Evolutionary conservation across 2,113 vertebrate genomes (phyloP), one percentile per base, ranked within the genome.

Genomic region (Rhinolophus ferrumequinum): DNA sequence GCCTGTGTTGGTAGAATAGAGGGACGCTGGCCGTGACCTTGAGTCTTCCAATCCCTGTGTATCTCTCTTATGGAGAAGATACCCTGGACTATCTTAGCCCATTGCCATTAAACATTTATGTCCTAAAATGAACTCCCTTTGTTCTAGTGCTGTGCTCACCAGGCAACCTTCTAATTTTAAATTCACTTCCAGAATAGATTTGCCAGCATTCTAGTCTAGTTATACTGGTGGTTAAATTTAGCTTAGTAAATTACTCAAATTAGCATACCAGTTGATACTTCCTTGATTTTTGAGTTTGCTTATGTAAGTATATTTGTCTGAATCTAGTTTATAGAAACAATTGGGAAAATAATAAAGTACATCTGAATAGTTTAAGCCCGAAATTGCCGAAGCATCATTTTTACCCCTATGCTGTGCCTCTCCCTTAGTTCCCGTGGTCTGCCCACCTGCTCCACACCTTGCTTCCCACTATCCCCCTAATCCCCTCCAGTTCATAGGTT

Each of bases 291-390:
- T 50, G 72, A 44, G 8, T 84, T 81, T 76, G 38, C 56, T 93
- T 3, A 2, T 24, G 10, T 56, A 62, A 13, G 8, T 80, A 38
- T 47, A 26, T 90, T 84, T 64, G 52, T 30, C 44, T 21, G n/a
- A 85, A 75, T 52, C 70, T 38, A 44, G 15, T 70, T 91, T 92
- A 56, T 14, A 66, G n/a, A 52, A 97, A 95, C 18, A 88, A 70
- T 12, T 60, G 24, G 54, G 76, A 93, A 85, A 67, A 85, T 44
- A 60, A 47, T 12, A 47, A 72, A 52, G 18, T 62, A 50, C 56
- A 62, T 13, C 13, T 60, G 19, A 35, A 30, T 4, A 88, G 24
- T 54, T 54, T 47, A 60, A 50, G 6, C 24, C 77, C 24, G 41
- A 90, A 77, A 26, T 54, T 67, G 3, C 38, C 56, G 73, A 35